Conservation (phyloP, 2,797 vertebrate genomes). For the Apodemus agrarius region DNA sequence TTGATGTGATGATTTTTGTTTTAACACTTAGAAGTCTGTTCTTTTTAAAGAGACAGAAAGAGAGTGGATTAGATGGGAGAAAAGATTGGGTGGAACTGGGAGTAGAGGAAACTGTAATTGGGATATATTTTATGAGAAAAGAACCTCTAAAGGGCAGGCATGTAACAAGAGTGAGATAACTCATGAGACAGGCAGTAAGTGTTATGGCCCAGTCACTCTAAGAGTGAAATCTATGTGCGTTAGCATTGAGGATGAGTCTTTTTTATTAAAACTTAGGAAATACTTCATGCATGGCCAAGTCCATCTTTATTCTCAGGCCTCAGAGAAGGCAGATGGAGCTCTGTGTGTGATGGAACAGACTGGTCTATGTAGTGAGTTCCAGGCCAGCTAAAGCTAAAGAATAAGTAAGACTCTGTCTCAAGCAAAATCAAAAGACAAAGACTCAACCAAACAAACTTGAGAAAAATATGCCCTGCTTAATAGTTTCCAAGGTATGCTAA, state of each 20-base stretch:
- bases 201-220: neutral
- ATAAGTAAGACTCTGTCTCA: neutral
- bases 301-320: neutral
- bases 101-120: neutral
- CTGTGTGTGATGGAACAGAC: neutral
- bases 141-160: neutral
- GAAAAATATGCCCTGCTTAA: neutral
- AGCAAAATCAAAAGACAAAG: neutral
- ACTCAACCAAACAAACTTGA: neutral
- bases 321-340: neutral
- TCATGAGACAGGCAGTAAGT: too few relatives aligned
- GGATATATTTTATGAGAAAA: neutral
- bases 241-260: neutral
- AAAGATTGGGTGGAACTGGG: too few relatives aligned
- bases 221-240: neutral
- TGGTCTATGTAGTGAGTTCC: neutral
- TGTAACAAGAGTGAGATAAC: neutral
- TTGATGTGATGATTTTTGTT: neutral
- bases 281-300: neutral
- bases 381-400: neutral
- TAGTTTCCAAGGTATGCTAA: neutral
- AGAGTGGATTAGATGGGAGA: neutral
- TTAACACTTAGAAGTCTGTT: neutral
- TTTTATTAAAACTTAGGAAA: neutral
- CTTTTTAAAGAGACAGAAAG: neutral